These are phyloP conservation scores for Chelon auratus DNA, from an alignment of 2,797 vertebrate species.

Conservation along the genomic window DNA sequence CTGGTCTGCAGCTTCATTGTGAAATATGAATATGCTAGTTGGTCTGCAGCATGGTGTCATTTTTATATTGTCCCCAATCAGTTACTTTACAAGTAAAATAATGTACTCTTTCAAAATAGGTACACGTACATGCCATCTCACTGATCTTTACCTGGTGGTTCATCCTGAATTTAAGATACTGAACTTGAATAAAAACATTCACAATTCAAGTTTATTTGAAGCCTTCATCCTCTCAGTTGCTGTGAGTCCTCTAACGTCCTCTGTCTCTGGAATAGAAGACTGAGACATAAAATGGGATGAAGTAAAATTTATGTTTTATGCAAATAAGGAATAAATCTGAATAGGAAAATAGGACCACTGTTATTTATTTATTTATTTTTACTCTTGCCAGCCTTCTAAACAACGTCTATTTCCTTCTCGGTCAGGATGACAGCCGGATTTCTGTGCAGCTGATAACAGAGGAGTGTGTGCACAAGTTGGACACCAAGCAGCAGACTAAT, in stretches of 20 bases:
- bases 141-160: not conserved
- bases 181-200: not conserved
- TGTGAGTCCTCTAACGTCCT: too few relatives aligned
- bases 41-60: not conserved
- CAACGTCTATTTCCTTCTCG: conserved; percentile 4
- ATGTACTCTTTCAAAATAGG: not conserved
- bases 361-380: not conserved
- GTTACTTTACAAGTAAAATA: not conserved
- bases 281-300: too few relatives aligned
- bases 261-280: too few relatives aligned
- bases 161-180: not conserved
- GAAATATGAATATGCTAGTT: not conserved
- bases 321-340: too few relatives aligned
- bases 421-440: conserved; percentile 90
- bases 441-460: conserved; percentile 93
- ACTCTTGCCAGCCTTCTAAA: not conserved
- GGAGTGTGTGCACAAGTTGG: conserved; percentile 95
- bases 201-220: not conserved
- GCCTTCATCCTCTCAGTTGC: not conserved
- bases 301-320: not conserved
- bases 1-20: not conserved
- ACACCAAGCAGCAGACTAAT: conserved; percentile 96
- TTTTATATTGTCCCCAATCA: not conserved
- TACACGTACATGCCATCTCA: not conserved
- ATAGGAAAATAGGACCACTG: too few relatives aligned